Percentiles rank a stretch among this genome's conserved stretches.
These are phyloP conservation scores for Drosophila asahinai DNA, from an alignment of 1,140 invertebrate species.

Conservation along the genomic window DNA sequence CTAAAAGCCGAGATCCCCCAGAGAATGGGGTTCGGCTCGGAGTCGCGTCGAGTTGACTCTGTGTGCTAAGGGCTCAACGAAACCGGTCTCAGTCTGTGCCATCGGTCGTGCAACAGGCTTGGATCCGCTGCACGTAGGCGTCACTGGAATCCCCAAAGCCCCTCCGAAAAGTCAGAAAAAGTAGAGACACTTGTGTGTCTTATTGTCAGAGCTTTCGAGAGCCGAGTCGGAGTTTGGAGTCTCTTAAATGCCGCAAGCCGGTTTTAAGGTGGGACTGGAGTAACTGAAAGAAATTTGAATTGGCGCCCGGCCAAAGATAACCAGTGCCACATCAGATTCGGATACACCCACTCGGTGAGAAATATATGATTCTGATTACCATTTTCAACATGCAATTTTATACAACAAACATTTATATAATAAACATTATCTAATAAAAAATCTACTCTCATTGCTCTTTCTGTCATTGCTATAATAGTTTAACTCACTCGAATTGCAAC, in stretches of 20 bases:
- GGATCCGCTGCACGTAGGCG: slow-evolving; percentile 50
- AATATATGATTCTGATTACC: background rate
- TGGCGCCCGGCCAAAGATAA: slow-evolving; percentile 33
- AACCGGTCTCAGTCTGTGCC: slow-evolving; percentile 44
- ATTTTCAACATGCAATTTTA: too few relatives aligned
- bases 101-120: slow-evolving; percentile 29
- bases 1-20: slow-evolving; percentile 24
- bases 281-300: slow-evolving; percentile 52
- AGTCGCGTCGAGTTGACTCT: slow-evolving; percentile 13
- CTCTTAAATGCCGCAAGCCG: slow-evolving; percentile 67
- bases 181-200: slow-evolving; percentile 55
- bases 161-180: slow-evolving; percentile 8
- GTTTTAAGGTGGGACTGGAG: slow-evolving; percentile 75
- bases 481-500: too few relatives aligned
- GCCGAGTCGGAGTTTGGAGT: slow-evolving; percentile 17
- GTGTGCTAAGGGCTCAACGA: slow-evolving; percentile 50
- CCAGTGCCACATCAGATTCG: slow-evolving; percentile 11
- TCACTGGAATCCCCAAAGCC: slow-evolving; percentile 24
- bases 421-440: too few relatives aligned
- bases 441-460: too few relatives aligned
- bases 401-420: too few relatives aligned
- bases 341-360: slow-evolving; percentile 5
- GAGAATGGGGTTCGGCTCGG: slow-evolving; percentile 25
- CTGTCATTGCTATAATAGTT: too few relatives aligned
- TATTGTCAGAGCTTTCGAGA: slow-evolving; percentile 54